phyloP scores from a whole-genome alignment of 2,113 vertebrate species.

The Eonycteris spelaea region DNA sequence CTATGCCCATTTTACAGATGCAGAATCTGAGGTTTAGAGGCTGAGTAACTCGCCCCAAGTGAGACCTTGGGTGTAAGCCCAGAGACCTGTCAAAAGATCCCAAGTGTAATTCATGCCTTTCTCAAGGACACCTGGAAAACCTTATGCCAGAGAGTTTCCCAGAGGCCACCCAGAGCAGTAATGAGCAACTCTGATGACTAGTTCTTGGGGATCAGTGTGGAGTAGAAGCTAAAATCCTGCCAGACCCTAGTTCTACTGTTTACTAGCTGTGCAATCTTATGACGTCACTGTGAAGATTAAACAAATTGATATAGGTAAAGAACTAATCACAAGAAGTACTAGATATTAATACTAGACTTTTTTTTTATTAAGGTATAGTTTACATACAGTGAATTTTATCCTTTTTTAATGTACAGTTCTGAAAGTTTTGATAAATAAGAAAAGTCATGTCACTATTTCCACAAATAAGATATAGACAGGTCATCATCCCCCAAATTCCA shows the following conservation, averaged over 20 bases:
- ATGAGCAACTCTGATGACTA: not conserved
- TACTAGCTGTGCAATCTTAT: not conserved
- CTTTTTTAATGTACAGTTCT: not conserved
- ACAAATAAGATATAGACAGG: not conserved
- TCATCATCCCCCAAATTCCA: not conserved
- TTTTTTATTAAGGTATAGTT: not conserved
- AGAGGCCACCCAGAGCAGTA: too few species aligned
- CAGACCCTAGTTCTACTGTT: not conserved
- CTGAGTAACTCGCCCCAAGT: not conserved
- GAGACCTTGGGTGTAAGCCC: not conserved
- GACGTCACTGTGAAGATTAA: not conserved
- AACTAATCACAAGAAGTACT: not conserved
- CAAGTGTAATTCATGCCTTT: too few species aligned
- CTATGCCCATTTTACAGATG: not conserved
- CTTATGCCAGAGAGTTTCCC: not conserved
- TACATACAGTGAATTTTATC: not conserved
- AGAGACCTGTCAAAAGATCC: not conserved
- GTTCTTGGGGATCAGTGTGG: not conserved
- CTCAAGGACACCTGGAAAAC: not conserved
- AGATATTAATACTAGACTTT: not conserved
- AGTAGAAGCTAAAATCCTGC: too few species aligned
- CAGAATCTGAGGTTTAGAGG: not conserved
- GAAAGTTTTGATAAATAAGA: not conserved
- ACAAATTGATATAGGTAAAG: too few species aligned
- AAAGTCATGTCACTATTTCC: accelerated